Evolutionary conservation across 30 jellyfish, hydroid and myxozoan genomes (phyloP), one percentile per base, ranked within the genome.

Genomic region (Pelagia noctiluca): DNA sequence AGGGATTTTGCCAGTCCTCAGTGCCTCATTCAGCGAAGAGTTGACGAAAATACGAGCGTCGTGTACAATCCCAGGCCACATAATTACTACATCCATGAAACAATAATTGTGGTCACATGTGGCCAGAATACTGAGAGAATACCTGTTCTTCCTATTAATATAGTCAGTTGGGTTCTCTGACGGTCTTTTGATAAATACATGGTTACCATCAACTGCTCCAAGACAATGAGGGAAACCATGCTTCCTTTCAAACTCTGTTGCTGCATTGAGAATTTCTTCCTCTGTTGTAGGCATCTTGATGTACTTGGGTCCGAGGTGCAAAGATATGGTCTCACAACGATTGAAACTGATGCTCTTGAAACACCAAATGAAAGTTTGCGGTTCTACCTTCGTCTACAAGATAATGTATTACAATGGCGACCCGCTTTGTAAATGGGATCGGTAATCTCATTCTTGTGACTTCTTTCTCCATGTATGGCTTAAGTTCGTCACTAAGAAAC

Each of bases 231-330:
- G n/a, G n/a, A n/a, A n/a, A n/a, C n/a, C n/a, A n/a, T n/a, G n/a
- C n/a, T n/a, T n/a, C n/a, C n/a, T n/a, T n/a, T n/a, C n/a, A n/a
- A 60, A 60, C 28, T 8, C 25, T 25, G 12, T n/a, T 12, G 23
- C 73, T 10, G 23, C 32, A 10, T 13, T 24, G 23, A 12, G 23
- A 12, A 67, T 64, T 33, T 67, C 66, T 11, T 67, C 72, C 65
- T 67, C 80, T 12, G 80, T 67, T 29, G 80, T 67, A 22, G 88
- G 88, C 63, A 76, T 21, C 82, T 32, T 76, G 10, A 76, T 76
- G 86, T 76, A 76, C 21, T 49, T 76, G 21, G 72, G 60, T 16
- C 83, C 88, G 12, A 76, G 24, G 29, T 19, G 42, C 26, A n/a
- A 18, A 0, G 88, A 2, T 11, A 76, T 76, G 3, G 35, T 37